These are phyloP conservation scores for Myotis vivesi DNA, from an alignment of 2,797 vertebrate genomes.

Conservation along the genomic window DNA sequence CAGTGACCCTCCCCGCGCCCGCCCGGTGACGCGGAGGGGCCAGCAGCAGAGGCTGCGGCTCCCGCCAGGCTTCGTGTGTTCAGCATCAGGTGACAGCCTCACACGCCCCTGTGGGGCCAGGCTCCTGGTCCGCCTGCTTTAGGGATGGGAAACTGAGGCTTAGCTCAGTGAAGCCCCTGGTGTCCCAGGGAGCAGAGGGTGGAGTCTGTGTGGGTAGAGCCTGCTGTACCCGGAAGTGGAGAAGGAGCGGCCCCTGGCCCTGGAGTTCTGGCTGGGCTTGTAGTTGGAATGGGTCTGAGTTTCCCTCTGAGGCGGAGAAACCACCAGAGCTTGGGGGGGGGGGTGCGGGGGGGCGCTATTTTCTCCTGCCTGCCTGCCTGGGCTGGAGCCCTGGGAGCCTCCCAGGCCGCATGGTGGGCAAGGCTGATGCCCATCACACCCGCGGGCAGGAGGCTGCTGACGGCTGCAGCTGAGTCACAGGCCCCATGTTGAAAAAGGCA, in stretches of 20 bases:
- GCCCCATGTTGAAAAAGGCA: background rate
- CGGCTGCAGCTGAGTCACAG: background rate
- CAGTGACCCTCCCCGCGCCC: constrained; percentile 60
- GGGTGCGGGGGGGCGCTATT: background rate
- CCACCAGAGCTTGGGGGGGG: background rate
- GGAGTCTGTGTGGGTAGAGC: constrained; percentile 9
- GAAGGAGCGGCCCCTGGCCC: background rate
- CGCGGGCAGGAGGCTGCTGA: background rate
- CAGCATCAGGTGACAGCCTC: background rate
- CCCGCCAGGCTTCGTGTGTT: background rate
- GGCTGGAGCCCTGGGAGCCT: background rate
- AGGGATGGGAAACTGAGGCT: background rate
- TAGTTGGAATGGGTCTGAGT: background rate
- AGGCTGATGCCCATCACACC: background rate
- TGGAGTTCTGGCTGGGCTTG: background rate
- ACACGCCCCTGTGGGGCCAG: background rate
- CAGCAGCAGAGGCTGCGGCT: background rate
- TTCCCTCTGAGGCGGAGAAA: background rate
- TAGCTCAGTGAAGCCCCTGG: background rate
- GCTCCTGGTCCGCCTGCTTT: background rate
- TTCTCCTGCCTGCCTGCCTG: background rate
- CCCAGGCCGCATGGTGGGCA: background rate
- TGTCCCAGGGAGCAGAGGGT: background rate
- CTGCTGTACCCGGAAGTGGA: constrained; percentile 47
- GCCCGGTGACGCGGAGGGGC: background rate